phyloP scores from a whole-genome alignment of 2,888 invertebrate species.

The Tenthredo mesomela region DNA sequence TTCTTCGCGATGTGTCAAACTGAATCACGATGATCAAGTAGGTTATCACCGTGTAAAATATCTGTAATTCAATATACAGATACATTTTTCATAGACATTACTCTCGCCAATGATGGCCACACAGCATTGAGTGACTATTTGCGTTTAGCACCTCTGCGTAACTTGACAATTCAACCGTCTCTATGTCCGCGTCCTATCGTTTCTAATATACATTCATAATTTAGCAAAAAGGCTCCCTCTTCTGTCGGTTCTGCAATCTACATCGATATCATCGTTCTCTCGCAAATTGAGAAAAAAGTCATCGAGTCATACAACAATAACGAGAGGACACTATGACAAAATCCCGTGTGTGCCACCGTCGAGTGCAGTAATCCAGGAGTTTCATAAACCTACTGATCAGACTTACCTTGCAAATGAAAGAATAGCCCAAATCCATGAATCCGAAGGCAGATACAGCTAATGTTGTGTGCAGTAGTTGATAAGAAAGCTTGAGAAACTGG shows the following conservation, averaged over 20 bases:
- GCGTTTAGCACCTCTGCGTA: too few species aligned
- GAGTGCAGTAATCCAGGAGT: background rate
- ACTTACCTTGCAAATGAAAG: background rate
- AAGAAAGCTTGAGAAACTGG: background rate
- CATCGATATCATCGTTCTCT: too few species aligned
- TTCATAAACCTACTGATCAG: background rate
- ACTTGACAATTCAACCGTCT: too few species aligned
- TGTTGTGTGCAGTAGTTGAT: background rate
- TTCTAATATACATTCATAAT: too few species aligned
- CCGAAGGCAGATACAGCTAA: background rate
- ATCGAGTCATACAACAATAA: background rate
- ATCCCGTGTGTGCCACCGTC: background rate
- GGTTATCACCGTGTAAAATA: background rate
- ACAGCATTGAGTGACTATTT: too few species aligned
- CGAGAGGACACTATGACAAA: background rate
- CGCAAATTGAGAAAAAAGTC: background rate
- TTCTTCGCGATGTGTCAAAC: background rate
- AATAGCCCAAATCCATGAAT: background rate
- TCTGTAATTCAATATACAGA: background rate
- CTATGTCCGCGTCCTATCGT: too few species aligned
- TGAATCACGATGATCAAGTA: background rate
- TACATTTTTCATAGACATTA: background rate
- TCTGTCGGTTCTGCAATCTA: too few species aligned
- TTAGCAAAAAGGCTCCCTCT: too few species aligned
- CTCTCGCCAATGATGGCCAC: background rate